These are phyloP conservation scores for Heliconius aoede DNA, from an alignment of 2,888 invertebrate genomes.

Conservation along the genomic window DNA sequence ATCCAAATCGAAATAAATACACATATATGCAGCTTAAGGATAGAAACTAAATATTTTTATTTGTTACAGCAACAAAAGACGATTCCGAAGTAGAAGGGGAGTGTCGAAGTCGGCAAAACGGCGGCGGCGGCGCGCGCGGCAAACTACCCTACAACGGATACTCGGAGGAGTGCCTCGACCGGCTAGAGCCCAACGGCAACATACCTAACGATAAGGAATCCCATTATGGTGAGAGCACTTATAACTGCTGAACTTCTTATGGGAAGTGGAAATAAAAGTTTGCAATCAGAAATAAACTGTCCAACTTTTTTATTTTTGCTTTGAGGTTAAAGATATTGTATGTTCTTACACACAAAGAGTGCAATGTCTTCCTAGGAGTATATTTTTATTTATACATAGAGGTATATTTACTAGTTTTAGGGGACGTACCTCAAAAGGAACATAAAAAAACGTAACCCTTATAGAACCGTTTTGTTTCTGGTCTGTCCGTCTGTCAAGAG, in stretches of 20 bases:
- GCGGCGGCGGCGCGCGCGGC: conserved; percentile 85
- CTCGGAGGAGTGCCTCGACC: conserved; percentile 96
- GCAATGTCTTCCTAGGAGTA: too few relatives aligned
- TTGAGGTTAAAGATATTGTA: background rate
- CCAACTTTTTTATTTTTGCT: conserved; percentile 23
- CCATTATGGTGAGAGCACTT: conserved; percentile 72
- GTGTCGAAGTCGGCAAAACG: conserved; percentile 83
- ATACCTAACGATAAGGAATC: conserved; percentile 93
- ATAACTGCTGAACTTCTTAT: conserved; percentile 31
- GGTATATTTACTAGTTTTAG: background rate
- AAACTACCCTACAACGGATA: conserved; percentile 96
- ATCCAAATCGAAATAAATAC: background rate
- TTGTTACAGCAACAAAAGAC: conserved; percentile 94
- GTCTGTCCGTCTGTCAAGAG: too few relatives aligned
- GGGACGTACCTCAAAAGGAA: too few relatives aligned
- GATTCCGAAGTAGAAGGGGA: conserved; percentile 88
- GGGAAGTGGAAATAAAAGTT: conserved; percentile 32
- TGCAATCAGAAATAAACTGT: conserved; percentile 28
- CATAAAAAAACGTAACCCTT: too few relatives aligned
- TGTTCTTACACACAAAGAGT: too few relatives aligned
- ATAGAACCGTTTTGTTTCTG: too few relatives aligned
- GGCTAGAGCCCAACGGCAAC: conserved; percentile 96
- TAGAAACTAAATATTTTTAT: conserved; percentile 45
- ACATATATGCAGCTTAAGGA: background rate
- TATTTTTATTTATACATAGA: too few relatives aligned